phyloP scores from a whole-genome alignment of 2,113 vertebrate species.

The Baryphthengus martii region DNA sequence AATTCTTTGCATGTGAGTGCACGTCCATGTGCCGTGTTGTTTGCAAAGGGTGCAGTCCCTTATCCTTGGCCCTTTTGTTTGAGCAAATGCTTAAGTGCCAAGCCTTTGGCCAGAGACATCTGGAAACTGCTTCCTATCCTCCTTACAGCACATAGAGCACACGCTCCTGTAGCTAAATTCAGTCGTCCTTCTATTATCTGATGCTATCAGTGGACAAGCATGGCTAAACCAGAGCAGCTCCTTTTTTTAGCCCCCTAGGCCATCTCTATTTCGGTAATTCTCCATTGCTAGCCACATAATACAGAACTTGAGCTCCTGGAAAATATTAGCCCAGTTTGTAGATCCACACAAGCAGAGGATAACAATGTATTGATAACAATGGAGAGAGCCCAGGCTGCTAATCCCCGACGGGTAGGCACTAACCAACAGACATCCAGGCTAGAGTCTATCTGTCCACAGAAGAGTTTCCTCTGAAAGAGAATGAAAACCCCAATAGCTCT shows the following conservation, averaged over 20 bases:
- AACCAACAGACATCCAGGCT: neutral
- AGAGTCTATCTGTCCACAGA: neutral
- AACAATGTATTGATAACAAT: neutral
- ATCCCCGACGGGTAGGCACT: neutral
- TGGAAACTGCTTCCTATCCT: slow-evolving; percentile 33
- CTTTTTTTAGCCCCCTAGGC: neutral
- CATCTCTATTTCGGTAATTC: neutral
- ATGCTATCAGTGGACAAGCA: neutral
- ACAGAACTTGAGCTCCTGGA: fast-evolving
- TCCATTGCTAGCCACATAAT: neutral
- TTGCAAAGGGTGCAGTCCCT: slow-evolving; percentile 63
- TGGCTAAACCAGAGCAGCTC: neutral
- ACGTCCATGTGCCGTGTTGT: slow-evolving; percentile 41
- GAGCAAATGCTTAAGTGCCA: slow-evolving; percentile 52
- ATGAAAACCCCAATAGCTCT: neutral
- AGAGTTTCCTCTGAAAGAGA: neutral
- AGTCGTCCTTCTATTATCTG: neutral
- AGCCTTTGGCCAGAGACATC: slow-evolving; percentile 54
- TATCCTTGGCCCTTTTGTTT: slow-evolving; percentile 65
- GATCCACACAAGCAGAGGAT: neutral
- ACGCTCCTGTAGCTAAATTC: neutral
- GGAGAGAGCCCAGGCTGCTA: neutral
- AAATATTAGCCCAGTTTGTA: neutral
- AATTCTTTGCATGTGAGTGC: slow-evolving; percentile 63
- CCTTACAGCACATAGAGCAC: neutral